Conservation (phyloP, 2,113 vertebrate genomes). For the Apteryx mantelli region DNA sequence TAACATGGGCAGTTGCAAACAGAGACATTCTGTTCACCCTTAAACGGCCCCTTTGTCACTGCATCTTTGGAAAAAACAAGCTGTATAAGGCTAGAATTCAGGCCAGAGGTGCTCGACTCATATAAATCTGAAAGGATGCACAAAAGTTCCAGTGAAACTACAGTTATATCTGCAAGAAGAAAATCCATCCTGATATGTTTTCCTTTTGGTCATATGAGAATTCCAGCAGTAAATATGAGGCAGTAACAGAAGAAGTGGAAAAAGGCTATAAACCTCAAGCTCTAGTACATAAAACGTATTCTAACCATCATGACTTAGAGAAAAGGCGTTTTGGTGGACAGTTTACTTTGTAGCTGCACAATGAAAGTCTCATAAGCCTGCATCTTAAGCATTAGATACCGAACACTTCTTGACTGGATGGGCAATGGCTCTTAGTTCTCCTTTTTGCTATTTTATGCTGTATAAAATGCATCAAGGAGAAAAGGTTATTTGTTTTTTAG, state of each 20-base stretch:
- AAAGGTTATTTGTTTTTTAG: background rate
- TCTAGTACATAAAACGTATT: background rate
- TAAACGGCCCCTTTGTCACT: background rate
- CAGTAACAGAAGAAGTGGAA: background rate
- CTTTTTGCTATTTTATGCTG: background rate
- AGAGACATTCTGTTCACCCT: background rate
- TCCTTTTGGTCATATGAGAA: background rate
- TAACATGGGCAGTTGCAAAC: background rate
- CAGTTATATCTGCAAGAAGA: background rate
- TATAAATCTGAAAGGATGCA: background rate
- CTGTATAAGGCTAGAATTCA: background rate
- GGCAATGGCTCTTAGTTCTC: background rate
- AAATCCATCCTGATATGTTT: background rate
- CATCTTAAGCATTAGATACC: background rate
- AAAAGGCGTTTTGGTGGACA: background rate
- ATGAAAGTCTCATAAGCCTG: background rate
- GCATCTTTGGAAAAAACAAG: background rate
- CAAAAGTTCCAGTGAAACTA: background rate
- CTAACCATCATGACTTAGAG: background rate
- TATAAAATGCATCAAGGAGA: background rate
- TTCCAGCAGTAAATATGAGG: background rate
- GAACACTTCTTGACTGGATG: background rate
- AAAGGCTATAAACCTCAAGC: background rate
- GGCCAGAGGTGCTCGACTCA: background rate
- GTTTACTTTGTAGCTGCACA: background rate